phyloP scores from a whole-genome alignment of 2,797 vertebrate genomes.

The Gambelia wislizenii region DNA sequence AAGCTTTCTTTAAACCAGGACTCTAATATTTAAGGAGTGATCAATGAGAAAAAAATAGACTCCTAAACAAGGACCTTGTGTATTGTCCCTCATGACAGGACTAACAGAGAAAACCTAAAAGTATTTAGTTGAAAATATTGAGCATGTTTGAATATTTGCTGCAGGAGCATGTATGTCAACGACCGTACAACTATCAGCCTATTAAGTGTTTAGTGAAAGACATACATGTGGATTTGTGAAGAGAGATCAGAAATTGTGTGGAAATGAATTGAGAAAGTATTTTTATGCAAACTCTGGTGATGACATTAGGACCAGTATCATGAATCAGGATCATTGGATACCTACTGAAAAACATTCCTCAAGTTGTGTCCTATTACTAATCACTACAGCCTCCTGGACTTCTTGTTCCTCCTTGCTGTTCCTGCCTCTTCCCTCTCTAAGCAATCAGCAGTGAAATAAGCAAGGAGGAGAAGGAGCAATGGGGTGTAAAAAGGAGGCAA shows the following conservation, averaged over 20 bases:
- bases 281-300: background rate
- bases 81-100: background rate
- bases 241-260: background rate
- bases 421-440: background rate
- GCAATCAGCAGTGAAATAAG: background rate
- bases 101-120: background rate
- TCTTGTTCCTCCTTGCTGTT: background rate
- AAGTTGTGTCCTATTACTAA: background rate
- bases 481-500: background rate
- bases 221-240: background rate
- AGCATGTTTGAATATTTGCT: background rate
- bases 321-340: background rate
- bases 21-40: background rate
- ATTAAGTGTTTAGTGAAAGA: background rate
- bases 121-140: slow-evolving; percentile 7
- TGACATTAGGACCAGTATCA: background rate
- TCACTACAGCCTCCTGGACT: background rate
- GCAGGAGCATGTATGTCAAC: background rate
- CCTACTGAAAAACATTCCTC: background rate
- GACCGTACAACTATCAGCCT: background rate
- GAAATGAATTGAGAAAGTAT: background rate
- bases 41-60: background rate
- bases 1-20: background rate
- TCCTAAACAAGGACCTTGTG: background rate
- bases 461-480: background rate